Conservation (phyloP, 2,113 vertebrate genomes). For the Prionailurus viverrinus region DNA sequence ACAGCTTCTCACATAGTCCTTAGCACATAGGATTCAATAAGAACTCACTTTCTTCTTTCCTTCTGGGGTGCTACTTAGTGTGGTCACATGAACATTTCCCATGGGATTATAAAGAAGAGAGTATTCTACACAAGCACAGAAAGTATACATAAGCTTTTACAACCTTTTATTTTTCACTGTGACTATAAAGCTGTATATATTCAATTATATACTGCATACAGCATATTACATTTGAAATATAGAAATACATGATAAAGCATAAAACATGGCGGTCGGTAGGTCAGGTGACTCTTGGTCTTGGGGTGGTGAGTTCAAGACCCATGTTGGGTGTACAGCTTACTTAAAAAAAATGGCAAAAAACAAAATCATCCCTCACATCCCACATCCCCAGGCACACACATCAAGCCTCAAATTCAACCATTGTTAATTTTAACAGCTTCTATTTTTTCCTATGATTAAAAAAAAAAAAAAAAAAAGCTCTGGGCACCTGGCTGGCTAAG, state of each 20-base stretch:
- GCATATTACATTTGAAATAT: not conserved
- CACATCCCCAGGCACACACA: not conserved
- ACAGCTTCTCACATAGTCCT: not conserved
- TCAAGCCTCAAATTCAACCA: not conserved
- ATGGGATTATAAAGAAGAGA: not conserved
- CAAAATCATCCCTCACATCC: not conserved
- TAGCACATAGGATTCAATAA: not conserved
- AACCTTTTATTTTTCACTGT: not conserved
- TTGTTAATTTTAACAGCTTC: not conserved
- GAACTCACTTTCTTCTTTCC: slow-evolving; percentile 13
- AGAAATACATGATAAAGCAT: not conserved
- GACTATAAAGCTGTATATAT: not conserved
- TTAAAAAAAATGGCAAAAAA: not conserved
- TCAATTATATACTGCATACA: not conserved
- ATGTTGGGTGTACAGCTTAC: not conserved
- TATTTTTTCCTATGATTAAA: not conserved
- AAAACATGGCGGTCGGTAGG: not conserved
- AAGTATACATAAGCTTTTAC: not conserved
- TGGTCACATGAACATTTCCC: not conserved
- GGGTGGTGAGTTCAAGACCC: not conserved
- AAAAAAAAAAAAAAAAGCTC: too few species aligned
- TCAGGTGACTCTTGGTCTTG: not conserved
- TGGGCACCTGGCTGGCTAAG: too few species aligned
- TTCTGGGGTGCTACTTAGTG: not conserved
- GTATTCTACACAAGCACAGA: not conserved